These are phyloP conservation scores for Sebastes umbrosus DNA, from an alignment of 2,797 vertebrate genomes.

Conservation along the genomic window DNA sequence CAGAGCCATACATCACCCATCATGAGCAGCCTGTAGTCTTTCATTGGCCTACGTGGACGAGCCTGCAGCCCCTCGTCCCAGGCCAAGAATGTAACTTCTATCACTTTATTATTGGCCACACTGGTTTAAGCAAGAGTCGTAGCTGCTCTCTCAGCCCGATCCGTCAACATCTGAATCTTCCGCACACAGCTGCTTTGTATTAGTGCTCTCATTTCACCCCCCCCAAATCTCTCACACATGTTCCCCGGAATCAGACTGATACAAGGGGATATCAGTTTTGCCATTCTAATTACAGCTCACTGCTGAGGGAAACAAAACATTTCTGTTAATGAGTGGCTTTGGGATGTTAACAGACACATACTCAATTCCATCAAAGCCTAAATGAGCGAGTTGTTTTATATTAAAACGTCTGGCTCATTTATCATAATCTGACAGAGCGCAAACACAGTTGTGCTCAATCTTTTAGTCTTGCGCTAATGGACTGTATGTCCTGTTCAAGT, in stretches of 20 bases:
- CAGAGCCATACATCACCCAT: conserved; percentile 61
- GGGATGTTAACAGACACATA: conserved; percentile 60
- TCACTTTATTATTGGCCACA: conserved; percentile 77
- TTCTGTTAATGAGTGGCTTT: conserved; percentile 77
- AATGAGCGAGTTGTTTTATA: conserved; percentile 60
- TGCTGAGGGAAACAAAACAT: conserved; percentile 74
- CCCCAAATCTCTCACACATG: conserved; percentile 84
- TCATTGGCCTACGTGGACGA: conserved; percentile 53
- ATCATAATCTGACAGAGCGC: conserved; percentile 29
- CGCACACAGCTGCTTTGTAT: conserved; percentile 81
- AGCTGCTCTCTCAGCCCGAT: conserved; percentile 68
- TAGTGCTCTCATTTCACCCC: conserved; percentile 70
- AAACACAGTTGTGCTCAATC: conserved; percentile 22
- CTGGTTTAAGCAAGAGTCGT: conserved; percentile 69
- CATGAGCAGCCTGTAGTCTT: conserved; percentile 47
- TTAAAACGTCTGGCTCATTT: conserved; percentile 57
- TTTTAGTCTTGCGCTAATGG: conserved; percentile 2
- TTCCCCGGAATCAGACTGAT: conserved; percentile 81
- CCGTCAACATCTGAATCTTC: conserved; percentile 74
- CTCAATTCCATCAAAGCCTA: conserved; percentile 43
- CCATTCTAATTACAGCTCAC: conserved; percentile 82
- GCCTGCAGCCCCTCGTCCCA: conserved; percentile 36
- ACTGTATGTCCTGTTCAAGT: neutral
- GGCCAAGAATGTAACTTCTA: conserved; percentile 73
- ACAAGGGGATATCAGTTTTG: conserved; percentile 82